These are phyloP conservation scores for Coreius guichenoti DNA, from an alignment of 2,797 vertebrate species.

Conservation along the genomic window DNA sequence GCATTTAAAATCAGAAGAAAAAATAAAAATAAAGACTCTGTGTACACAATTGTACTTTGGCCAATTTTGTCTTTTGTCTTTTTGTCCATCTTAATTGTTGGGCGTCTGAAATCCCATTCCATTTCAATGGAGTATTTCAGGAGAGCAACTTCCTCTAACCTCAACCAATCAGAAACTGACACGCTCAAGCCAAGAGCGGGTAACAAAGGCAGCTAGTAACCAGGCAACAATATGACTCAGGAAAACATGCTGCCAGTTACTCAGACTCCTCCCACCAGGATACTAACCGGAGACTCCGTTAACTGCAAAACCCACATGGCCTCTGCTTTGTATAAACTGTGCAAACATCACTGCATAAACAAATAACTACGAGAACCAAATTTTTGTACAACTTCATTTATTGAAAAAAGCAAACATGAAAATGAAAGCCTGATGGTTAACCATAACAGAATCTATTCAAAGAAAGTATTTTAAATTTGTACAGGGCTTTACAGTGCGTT, in stretches of 20 bases:
- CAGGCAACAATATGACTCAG: constrained; percentile 56
- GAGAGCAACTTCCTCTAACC: constrained; percentile 1
- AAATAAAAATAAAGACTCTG: constrained; percentile 44
- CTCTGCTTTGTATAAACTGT: constrained; percentile 29
- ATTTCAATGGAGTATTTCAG: neutral
- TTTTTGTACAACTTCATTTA: constrained; percentile 66
- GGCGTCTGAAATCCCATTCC: neutral
- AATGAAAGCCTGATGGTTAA: constrained; percentile 34
- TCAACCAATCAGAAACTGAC: constrained; percentile 52
- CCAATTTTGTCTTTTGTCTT: constrained; percentile 1
- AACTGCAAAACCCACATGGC: constrained; percentile 6
- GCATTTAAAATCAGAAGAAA: constrained; percentile 64
- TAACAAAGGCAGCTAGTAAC: constrained; percentile 59
- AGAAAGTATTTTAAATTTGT: constrained; percentile 37
- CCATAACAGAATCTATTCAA: constrained; percentile 47
- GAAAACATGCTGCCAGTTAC: constrained; percentile 47
- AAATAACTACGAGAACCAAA: neutral
- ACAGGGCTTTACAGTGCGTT: constrained; percentile 69
- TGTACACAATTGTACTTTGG: constrained; percentile 25
- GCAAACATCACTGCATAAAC: neutral
- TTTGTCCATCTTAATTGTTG: constrained; percentile 5
- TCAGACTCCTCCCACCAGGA: constrained; percentile 55
- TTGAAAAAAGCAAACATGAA: constrained; percentile 65
- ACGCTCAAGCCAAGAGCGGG: constrained; percentile 20
- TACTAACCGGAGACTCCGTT: constrained; percentile 43